Percentiles rank a stretch among this genome's conserved stretches.
Conservation (phyloP, 2,888 invertebrate genomes). For the Drosophila seclusa region DNA sequence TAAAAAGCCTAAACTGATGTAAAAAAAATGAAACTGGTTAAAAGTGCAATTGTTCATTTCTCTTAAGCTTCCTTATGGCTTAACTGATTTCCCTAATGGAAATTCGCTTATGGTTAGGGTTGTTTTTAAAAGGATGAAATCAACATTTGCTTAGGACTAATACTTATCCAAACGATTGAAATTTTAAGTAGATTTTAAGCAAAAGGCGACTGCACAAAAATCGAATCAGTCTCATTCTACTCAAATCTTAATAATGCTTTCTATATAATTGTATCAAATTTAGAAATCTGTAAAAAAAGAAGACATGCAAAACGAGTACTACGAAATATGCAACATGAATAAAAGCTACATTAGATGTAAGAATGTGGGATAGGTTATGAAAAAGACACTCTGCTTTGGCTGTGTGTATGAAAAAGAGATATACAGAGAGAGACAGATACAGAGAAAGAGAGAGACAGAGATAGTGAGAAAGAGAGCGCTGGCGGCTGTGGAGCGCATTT, state of each 20-base stretch:
- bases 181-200: background rate
- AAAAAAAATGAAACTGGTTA: background rate
- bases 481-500: slow-evolving; percentile 44
- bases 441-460: slow-evolving; percentile 5
- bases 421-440: background rate
- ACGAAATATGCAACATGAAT: slow-evolving; percentile 1
- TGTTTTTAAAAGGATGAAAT: background rate
- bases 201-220: background rate
- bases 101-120: background rate
- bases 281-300: background rate
- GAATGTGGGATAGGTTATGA: background rate
- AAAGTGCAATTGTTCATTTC: background rate
- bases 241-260: background rate
- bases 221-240: background rate
- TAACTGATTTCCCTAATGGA: background rate
- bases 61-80: background rate
- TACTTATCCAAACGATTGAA: background rate
- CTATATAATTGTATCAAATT: background rate
- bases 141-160: background rate
- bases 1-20: background rate
- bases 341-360: background rate
- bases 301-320: slow-evolving; percentile 13
- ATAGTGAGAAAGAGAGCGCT: slow-evolving; percentile 12
- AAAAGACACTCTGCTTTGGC: slow-evolving; percentile 5
- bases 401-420: slow-evolving; percentile 11